Percentiles rank a stretch among this genome's conserved stretches.
phyloP scores from a whole-genome alignment of 1,140 invertebrate genomes.

The Leptinotarsa undecemlineata region DNA sequence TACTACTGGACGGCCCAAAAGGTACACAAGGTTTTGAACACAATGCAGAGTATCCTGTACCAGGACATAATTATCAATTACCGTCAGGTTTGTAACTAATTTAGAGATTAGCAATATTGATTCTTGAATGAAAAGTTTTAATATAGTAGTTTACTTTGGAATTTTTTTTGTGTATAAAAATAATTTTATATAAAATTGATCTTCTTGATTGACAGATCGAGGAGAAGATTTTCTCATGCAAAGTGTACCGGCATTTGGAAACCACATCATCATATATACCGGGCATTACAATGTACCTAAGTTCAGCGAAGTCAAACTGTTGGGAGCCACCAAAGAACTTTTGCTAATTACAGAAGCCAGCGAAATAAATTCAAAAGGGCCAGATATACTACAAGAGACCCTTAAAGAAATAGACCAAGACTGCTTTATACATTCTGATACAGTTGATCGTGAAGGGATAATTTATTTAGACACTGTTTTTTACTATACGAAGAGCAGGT shows the following conservation, averaged over 20 bases:
- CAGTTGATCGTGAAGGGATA: background rate
- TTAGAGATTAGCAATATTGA: background rate
- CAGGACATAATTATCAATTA: constrained; percentile 51
- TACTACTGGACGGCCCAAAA: constrained; percentile 72
- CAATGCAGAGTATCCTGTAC: constrained; percentile 54
- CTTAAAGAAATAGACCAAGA: background rate
- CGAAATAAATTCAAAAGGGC: background rate
- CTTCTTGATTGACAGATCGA: background rate
- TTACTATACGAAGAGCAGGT: background rate
- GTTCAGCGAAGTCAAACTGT: constrained; percentile 48
- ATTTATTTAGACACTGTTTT: background rate
- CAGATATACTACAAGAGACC: background rate
- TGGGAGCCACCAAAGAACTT: constrained; percentile 32
- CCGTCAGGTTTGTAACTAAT: constrained; percentile 28
- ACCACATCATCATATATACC: constrained; percentile 56
- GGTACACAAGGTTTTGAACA: constrained; percentile 49
- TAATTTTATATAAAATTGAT: background rate
- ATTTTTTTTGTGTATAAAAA: no score
- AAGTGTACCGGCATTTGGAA: constrained; percentile 44
- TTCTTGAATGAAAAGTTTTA: no score
- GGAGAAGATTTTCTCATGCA: constrained; percentile 18
- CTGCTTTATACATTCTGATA: background rate
- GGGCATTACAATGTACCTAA: constrained; percentile 84
- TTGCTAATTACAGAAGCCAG: constrained; percentile 42
- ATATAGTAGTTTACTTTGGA: no score